Conservation (phyloP, 1,140 invertebrate genomes). For the Lasioglossum albipes region DNA sequence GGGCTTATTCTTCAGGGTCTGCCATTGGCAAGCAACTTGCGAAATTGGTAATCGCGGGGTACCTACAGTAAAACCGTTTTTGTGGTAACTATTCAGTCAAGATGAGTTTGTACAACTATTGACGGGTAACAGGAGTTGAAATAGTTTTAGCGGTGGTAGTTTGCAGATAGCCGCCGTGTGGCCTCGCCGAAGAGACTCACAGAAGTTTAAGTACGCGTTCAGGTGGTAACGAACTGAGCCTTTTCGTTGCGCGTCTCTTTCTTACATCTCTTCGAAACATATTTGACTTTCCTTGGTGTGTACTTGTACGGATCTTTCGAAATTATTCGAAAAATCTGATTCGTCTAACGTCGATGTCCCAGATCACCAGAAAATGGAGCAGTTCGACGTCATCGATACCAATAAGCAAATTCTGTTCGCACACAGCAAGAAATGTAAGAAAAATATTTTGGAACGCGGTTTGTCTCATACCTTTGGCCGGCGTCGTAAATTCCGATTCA, state of each 20-base stretch:
- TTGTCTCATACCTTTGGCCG: not conserved
- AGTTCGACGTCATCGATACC: not conserved
- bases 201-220: not conserved
- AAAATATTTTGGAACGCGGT: not conserved
- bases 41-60: not conserved
- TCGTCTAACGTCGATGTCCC: too few relatives aligned
- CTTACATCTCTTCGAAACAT: too few relatives aligned
- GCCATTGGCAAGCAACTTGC: not conserved
- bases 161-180: not conserved
- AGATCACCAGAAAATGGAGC: not conserved
- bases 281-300: too few relatives aligned
- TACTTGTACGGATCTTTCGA: too few relatives aligned
- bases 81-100: not conserved
- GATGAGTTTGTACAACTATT: not conserved
- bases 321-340: too few relatives aligned
- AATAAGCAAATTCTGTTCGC: not conserved
- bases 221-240: too few relatives aligned
- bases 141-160: not conserved
- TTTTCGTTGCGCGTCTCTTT: too few relatives aligned
- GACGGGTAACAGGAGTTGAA: not conserved
- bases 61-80: not conserved
- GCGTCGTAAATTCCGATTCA: slow-evolving; percentile 14
- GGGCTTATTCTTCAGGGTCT: not conserved
- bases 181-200: not conserved
- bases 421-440: not conserved